A percentile compares a stretch with the other conserved stretches of the same genome.
These are phyloP conservation scores for Colostygia pectinataria DNA, from an alignment of 2,888 invertebrate species.

Conservation along the genomic window DNA sequence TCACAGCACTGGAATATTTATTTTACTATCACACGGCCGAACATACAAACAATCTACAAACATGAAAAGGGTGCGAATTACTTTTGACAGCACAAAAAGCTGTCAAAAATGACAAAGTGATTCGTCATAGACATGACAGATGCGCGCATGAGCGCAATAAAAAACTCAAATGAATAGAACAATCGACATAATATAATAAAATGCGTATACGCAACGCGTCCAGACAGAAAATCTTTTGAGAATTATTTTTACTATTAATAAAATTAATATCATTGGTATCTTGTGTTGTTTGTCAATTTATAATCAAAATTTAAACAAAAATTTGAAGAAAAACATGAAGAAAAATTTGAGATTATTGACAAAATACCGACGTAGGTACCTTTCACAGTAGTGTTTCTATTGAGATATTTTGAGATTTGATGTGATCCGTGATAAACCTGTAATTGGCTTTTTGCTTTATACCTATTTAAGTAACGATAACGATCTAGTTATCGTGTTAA, in stretches of 20 bases:
- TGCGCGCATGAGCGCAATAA: slow-evolving; percentile 55
- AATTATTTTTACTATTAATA: not conserved
- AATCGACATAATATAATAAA: slow-evolving; percentile 45
- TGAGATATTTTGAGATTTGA: too few species aligned
- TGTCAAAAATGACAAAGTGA: slow-evolving; percentile 79
- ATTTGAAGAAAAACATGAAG: too few species aligned
- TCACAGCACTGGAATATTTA: slow-evolving; percentile 31
- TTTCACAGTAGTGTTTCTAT: too few species aligned
- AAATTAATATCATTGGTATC: not conserved
- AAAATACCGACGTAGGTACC: too few species aligned
- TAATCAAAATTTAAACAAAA: not conserved
- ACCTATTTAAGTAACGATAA: too few species aligned
- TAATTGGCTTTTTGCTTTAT: too few species aligned
- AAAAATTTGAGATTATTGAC: too few species aligned
- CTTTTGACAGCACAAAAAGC: slow-evolving; percentile 65
- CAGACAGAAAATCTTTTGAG: slow-evolving; percentile 24
- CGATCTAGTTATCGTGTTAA: too few species aligned
- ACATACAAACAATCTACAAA: slow-evolving; percentile 24
- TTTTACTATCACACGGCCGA: slow-evolving; percentile 29
- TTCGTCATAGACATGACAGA: slow-evolving; percentile 78
- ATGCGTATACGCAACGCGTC: slow-evolving; percentile 39
- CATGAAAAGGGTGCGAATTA: slow-evolving; percentile 74
- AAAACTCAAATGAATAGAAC: slow-evolving; percentile 36
- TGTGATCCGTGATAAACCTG: too few species aligned
- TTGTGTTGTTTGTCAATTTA: not conserved